Evolutionary conservation across 2,113 vertebrate genomes (phyloP).

Genomic region (Nibea albiflora): DNA sequence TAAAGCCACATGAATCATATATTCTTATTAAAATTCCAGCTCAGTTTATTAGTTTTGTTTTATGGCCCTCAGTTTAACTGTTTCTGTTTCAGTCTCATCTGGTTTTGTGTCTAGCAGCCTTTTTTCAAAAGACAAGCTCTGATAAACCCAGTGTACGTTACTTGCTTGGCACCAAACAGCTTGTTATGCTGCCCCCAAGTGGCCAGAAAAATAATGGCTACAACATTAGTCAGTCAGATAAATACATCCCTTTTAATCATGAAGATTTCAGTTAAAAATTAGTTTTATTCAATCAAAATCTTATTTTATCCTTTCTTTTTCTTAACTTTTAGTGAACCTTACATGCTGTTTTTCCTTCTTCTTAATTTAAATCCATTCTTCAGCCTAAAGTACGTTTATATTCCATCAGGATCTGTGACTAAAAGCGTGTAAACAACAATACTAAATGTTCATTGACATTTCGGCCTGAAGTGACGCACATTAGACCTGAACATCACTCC

Average conservation of each 20-base stretch:
- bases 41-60: too few relatives aligned
- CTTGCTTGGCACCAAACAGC: background rate
- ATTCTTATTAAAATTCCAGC: too few relatives aligned
- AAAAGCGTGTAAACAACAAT: background rate
- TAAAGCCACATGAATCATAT: background rate
- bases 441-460: too few relatives aligned
- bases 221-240: background rate
- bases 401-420: background rate
- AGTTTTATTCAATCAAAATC: too few relatives aligned
- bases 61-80: background rate
- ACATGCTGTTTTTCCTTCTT: background rate
- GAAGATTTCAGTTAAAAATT: background rate
- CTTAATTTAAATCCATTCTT: background rate
- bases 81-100: background rate
- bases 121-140: background rate
- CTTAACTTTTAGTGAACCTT: too few relatives aligned
- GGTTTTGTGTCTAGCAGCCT: background rate
- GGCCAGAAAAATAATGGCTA: background rate
- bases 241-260: background rate
- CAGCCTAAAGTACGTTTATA: background rate
- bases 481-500: background rate
- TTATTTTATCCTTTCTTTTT: too few relatives aligned
- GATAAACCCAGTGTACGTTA: background rate
- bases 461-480: too few relatives aligned
- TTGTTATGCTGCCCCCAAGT: background rate